Base-by-base conservation (phyloP, 2,888 invertebrate genomes). In the Ametastegia equiseti region DNA sequence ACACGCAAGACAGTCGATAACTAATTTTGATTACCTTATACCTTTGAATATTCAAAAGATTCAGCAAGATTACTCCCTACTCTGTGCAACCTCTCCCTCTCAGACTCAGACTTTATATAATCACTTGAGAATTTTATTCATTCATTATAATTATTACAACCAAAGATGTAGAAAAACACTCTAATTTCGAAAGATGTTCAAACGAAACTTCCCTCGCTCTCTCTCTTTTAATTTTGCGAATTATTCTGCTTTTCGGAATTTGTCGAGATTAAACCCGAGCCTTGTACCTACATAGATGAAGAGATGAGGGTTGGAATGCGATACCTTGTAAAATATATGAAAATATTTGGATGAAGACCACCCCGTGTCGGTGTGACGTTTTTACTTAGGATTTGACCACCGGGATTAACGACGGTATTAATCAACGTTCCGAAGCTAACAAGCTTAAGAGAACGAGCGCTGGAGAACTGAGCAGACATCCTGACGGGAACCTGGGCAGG, bases 11-110 rank as follows among this genome's bases (percentile, higher is more conserved):
- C 30, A 36, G 65, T 67, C 65, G 36, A 67, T 67, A 67, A 33
- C 9, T 67, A 67, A 67, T 67, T 67, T 67, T 39, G n/a, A 67
- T 67, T n/a, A 67, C 5, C 65, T n/a, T 39, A 39, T n/a, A 67
- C 5, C 65, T n/a, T 39, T 39, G 39, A 67, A 67, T 39, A 67
- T 67, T 39, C 36, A 36, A 67, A 67, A 67, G 65, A 39, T 67
- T 39, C 7, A 39, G 39, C 11, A 39, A 39, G 19, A 50, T 11
- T 15, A 67, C 60, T 30, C 15, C 1, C 13, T n/a, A n/a, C n/a
- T n/a, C n/a, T n/a, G n/a, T n/a, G n/a, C 50, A 19, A n/a, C 19
- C n/a, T 50, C 50, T 19, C 19, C 54, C 23, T 11, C 23, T 54
- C 1, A n/a, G n/a, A n/a, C 42, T 42, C 60, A 30, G 15, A 5